Conservation (phyloP, 2,797 vertebrate species). For the Champsocephalus esox region DNA sequence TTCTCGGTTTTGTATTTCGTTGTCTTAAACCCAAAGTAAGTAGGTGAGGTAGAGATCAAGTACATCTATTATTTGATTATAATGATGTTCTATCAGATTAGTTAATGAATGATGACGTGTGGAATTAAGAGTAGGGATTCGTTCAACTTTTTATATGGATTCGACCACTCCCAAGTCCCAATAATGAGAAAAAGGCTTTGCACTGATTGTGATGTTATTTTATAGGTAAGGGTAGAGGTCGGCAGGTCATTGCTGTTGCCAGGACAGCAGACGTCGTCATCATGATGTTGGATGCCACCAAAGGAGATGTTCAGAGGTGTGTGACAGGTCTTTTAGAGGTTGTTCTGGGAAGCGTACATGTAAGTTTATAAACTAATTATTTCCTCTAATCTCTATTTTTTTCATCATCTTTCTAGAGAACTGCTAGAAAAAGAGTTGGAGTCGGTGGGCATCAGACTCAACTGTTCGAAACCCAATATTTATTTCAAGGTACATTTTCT, state of each 20-base stretch:
- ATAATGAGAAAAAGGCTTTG: neutral
- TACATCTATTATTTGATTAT: neutral
- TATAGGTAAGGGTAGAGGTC: constrained; percentile 95
- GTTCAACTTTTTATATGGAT: neutral
- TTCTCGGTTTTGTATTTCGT: neutral
- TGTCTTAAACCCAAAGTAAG: constrained; percentile 9
- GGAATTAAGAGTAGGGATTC: neutral
- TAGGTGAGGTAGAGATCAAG: neutral
- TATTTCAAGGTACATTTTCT: constrained; percentile 94
- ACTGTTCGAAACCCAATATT: constrained; percentile 96
- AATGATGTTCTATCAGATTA: neutral
- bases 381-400: neutral
- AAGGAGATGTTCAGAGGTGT: constrained; percentile 97
- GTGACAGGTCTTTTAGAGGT: neutral
- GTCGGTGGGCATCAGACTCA: constrained; percentile 96
- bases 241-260: constrained; percentile 98
- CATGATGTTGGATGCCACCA: constrained; percentile 99
- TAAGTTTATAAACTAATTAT: neutral
- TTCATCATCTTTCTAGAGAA: constrained; percentile 73
- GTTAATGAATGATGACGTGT: neutral
- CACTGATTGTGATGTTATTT: neutral
- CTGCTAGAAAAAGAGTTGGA: constrained; percentile 97
- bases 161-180: neutral
- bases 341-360: neutral
- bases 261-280: constrained; percentile 97